Evolutionary conservation across 2,113 vertebrate species (phyloP), one percentile per base, ranked within the genome.

Genomic region (Artemisiospiza belli): DNA sequence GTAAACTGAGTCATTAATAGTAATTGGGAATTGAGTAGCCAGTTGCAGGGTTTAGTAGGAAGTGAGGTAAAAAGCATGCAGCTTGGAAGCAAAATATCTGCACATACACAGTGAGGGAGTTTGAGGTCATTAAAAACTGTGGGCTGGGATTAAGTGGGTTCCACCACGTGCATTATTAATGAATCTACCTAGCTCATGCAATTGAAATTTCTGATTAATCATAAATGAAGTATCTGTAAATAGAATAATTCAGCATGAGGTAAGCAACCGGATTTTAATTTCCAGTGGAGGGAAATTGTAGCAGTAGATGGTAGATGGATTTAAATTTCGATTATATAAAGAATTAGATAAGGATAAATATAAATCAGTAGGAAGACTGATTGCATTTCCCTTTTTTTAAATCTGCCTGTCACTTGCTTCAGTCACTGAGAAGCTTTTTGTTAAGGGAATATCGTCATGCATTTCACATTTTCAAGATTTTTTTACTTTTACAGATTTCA

Each of bases 1-100:
- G 63, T 85, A 96, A 95, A 87, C 58, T 46, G 59, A 91, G 31
- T 83, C 78, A 33, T 92, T 96, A 90, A 95, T 92, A 96, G 91
- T 80, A 96, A 95, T 95, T 90, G 87, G 33, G 46, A 90, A 76
- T 27, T 84, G 76, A 95, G 57, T 92, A 84, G 39, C 88, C 92
- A 93, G n/a, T 95, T 95, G 89, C 23, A 90, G 47, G 17, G 25
- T 79, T 92, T 62, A 92, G 37, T 90, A 90, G 73, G 54, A 94
- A 96, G 61, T 58, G 30, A 93, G 44, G 63, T 76, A 62, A 85
- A 91, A 85, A 49, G 18, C 28, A 12, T 12, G 7, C 11, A 67
- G 24, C 79, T 82, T 75, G 63, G 47, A 90, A 90, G 68, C 15
- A 88, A 91, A 83, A 43, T 90, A 67, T 86, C 79, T 88, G 24